A percentile compares a stretch with the other conserved stretches of the same genome.
Conservation (phyloP, 2,888 invertebrate species). For the Amblyjoppa fuscipennis region DNA sequence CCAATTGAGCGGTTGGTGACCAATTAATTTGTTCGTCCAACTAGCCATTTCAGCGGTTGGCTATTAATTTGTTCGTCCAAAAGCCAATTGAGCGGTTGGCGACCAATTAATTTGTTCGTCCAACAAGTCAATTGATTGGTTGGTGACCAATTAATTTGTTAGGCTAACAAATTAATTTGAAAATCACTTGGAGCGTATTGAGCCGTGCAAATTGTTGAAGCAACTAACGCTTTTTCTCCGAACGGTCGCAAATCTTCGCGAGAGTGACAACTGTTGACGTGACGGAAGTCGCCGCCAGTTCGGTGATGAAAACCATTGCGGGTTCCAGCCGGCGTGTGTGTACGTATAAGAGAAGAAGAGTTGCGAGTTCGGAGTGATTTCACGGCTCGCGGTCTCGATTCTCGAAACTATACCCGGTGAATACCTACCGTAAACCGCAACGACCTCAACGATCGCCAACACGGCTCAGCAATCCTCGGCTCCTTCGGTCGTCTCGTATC, state of each 20-base stretch:
- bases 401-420: slow-evolving; percentile 56
- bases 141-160: neutral
- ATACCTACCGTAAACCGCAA: slow-evolving; percentile 66
- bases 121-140: neutral
- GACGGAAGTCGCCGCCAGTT: slow-evolving; percentile 35
- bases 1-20: neutral
- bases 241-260: slow-evolving; percentile 48
- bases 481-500: slow-evolving; percentile 29
- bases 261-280: slow-evolving; percentile 63
- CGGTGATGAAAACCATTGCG: slow-evolving; percentile 22
- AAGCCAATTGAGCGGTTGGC: neutral
- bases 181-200: neutral
- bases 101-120: too few species aligned
- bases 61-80: too few species aligned
- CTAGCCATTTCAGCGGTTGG: neutral
- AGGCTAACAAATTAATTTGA: too few species aligned
- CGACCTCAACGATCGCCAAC: slow-evolving; percentile 52
- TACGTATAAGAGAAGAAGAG: slow-evolving; percentile 12
- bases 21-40: too few species aligned
- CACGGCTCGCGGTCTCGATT: slow-evolving; percentile 62
- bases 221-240: neutral
- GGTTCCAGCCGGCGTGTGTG: neutral
- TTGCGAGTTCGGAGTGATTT: slow-evolving; percentile 58
- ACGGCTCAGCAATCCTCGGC: slow-evolving; percentile 10
- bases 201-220: neutral